Percentiles rank a stretch among this genome's conserved stretches.
phyloP scores from a whole-genome alignment of 2,797 vertebrate genomes.

The Choloepus didactylus region DNA sequence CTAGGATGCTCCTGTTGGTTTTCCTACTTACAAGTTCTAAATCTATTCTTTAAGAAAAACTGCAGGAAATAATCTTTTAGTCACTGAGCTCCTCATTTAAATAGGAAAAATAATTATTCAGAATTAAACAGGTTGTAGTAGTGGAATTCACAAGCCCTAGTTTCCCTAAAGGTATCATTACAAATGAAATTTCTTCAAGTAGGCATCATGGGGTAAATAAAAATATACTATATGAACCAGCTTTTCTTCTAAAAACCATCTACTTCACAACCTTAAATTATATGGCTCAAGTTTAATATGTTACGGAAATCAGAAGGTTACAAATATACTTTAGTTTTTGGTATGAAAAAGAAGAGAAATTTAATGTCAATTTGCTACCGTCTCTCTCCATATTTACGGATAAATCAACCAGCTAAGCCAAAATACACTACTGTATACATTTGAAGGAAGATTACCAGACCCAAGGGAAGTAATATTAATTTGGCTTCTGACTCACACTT shows the following conservation, averaged over 20 bases:
- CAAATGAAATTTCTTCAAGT: constrained; percentile 40
- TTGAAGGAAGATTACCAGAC: constrained; percentile 39
- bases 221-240: background rate
- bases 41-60: constrained; percentile 54
- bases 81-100: constrained; percentile 45
- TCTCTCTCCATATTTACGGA: background rate
- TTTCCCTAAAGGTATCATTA: background rate
- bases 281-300: background rate
- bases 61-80: background rate
- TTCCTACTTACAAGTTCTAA: constrained; percentile 54
- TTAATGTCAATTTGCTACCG: constrained; percentile 43
- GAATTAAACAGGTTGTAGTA: constrained; percentile 54
- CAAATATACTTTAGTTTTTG: background rate
- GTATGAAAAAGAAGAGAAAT: constrained; percentile 39
- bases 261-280: constrained; percentile 50
- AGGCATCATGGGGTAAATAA: background rate
- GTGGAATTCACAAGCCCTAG: constrained; percentile 3
- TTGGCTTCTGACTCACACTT: constrained; percentile 60
- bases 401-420: constrained; percentile 53
- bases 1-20: constrained; percentile 1
- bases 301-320: constrained; percentile 32
- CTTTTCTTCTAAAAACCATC: constrained; percentile 36
- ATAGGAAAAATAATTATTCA: constrained; percentile 38
- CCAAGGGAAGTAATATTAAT: constrained; percentile 58
- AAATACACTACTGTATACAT: constrained; percentile 44